phyloP scores from a whole-genome alignment of 2,113 vertebrate genomes.

The western clawed frog (Xenopus tropicalis) region DNA sequence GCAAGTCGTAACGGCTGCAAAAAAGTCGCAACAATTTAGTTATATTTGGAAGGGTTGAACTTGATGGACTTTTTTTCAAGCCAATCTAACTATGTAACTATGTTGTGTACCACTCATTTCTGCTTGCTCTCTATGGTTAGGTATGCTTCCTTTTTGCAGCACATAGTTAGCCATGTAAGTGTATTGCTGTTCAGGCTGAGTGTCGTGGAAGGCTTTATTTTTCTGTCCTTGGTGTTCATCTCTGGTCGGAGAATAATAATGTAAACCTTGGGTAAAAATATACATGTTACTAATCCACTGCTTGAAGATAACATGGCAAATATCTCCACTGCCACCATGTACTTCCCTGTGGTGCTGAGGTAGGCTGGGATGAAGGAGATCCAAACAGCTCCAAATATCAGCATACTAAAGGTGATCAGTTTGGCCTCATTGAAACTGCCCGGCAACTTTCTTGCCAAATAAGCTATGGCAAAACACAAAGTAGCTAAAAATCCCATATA shows the following conservation, averaged over 20 bases:
- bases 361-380: conserved; percentile 2
- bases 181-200: no score
- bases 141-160: no score
- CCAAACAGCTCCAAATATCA: conserved; percentile 45
- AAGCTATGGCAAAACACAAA: not conserved
- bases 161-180: no score
- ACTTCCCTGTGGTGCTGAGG: conserved; percentile 1
- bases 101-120: no score
- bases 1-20: no score
- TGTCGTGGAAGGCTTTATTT: not conserved
- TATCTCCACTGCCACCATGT: conserved; percentile 6
- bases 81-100: no score
- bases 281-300: conserved; percentile 25
- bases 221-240: not conserved
- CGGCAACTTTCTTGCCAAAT: not conserved
- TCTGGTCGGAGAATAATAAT: conserved; percentile 42
- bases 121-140: no score
- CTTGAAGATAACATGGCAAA: conserved; percentile 2
- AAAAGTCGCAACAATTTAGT: no score
- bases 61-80: no score
- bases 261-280: conserved; percentile 47
- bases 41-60: no score
- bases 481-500: conserved; percentile 2
- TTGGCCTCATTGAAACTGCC: conserved; percentile 9
- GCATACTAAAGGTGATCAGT: conserved; percentile 6